phyloP scores from a whole-genome alignment of 2,113 vertebrate genomes.

The Chloropsis hardwickii region DNA sequence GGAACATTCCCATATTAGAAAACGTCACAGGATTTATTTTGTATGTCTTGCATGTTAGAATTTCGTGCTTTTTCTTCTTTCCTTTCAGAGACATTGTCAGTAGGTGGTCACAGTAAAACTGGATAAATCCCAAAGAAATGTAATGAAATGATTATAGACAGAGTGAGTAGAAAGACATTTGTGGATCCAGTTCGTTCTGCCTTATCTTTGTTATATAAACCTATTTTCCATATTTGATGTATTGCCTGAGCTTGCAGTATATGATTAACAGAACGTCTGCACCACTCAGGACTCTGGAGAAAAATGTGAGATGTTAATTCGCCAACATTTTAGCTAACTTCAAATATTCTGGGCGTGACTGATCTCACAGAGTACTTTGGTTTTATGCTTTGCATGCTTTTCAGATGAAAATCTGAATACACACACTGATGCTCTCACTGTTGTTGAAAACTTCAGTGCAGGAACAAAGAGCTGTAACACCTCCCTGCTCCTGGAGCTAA shows the following conservation, averaged over 20 bases:
- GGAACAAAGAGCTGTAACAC: not conserved
- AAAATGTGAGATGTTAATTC: not conserved
- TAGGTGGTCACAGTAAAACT: conserved; percentile 30
- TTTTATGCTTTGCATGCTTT: not conserved
- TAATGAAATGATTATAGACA: conserved; percentile 46
- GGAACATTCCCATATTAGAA: conserved; percentile 44
- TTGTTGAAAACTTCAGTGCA: not conserved
- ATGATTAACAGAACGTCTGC: not conserved
- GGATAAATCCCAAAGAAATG: conserved; percentile 35
- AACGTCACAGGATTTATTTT: conserved; percentile 46
- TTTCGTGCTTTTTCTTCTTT: not conserved
- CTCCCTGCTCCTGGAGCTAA: not conserved
- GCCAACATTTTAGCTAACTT: not conserved
- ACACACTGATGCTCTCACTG: not conserved
- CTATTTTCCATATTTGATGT: conserved; percentile 20
- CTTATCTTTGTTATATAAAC: conserved; percentile 23
- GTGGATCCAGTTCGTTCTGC: conserved; percentile 53
- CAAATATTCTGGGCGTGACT: not conserved
- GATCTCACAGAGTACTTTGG: not conserved
- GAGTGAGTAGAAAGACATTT: conserved; percentile 22
- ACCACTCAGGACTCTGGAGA: not conserved
- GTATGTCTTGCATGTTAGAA: not conserved
- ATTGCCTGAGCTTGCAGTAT: not conserved
- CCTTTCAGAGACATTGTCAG: not conserved
- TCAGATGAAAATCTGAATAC: not conserved